Evolutionary conservation across 23 tunicate genomes (phyloP).

Genomic region (Halocynthia roretzi): DNA sequence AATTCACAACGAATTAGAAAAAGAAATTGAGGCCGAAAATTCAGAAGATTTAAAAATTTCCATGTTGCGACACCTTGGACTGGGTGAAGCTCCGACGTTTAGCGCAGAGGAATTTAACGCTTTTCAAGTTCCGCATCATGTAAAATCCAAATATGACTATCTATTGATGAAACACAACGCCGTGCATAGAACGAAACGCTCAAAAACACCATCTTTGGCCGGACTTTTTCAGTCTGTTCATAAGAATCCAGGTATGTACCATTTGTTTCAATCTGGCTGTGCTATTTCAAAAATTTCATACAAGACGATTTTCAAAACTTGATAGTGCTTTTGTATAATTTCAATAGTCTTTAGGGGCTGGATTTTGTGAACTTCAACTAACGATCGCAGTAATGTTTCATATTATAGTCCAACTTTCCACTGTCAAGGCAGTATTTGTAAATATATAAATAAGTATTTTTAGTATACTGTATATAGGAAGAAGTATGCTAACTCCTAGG

Average conservation of each 20-base stretch:
- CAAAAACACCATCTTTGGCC: slow-evolving; percentile 34
- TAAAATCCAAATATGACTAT: slow-evolving; percentile 26
- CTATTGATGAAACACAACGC: not conserved
- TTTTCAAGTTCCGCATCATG: slow-evolving; percentile 37
- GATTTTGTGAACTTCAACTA: too few species aligned
- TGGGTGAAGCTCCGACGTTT: slow-evolving; percentile 28
- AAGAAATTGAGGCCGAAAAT: not conserved
- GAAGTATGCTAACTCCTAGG: too few species aligned
- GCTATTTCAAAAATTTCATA: not conserved
- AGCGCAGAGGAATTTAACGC: slow-evolving; percentile 34
- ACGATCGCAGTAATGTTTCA: too few species aligned
- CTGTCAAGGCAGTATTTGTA: too few species aligned
- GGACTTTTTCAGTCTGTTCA: slow-evolving; percentile 46
- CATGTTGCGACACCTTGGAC: slow-evolving; percentile 30
- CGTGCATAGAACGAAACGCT: slow-evolving; percentile 3
- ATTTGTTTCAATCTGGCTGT: not conserved
- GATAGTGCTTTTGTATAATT: too few species aligned
- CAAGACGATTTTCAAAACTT: not conserved
- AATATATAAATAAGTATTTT: too few species aligned
- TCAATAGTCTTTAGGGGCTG: too few species aligned
- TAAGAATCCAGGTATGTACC: slow-evolving; percentile 48
- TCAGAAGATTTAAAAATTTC: slow-evolving; percentile 8
- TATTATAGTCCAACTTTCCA: too few species aligned
- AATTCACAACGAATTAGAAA: too few species aligned
- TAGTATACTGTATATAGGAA: too few species aligned